These are phyloP conservation scores for Sebastolobus alascanus DNA, from an alignment of 2,797 vertebrate species.

Conservation along the genomic window DNA sequence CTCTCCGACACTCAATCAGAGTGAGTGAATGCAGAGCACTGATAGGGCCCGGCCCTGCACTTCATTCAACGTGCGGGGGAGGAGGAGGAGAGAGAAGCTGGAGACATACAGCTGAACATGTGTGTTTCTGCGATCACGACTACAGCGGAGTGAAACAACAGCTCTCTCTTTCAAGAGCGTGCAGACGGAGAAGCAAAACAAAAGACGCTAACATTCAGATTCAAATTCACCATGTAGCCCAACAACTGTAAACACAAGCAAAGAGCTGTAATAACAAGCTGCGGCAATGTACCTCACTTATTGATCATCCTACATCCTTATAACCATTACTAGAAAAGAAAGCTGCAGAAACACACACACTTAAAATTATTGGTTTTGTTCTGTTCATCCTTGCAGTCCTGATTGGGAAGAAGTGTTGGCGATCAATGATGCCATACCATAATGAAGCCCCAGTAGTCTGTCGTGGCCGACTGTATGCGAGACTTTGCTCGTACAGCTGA, in stretches of 20 bases:
- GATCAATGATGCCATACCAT: conserved; percentile 57
- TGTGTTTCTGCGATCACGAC: conserved; percentile 60
- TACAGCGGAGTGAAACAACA: conserved; percentile 24
- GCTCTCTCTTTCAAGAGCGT: background rate
- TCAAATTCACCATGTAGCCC: background rate
- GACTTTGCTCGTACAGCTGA: conserved; percentile 41
- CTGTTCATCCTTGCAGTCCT: conserved; percentile 17
- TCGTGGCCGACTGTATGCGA: conserved; percentile 2
- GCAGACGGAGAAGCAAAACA: background rate
- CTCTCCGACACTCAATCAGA: conserved; percentile 59
- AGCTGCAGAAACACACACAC: conserved; percentile 13
- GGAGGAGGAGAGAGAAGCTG: conserved; percentile 52
- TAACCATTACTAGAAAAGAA: conserved; percentile 18
- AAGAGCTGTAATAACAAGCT: conserved; percentile 3
- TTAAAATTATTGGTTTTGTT: conserved; percentile 55
- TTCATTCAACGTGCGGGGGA: conserved; percentile 61
- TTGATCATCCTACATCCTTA: conserved; percentile 4
- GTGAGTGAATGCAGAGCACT: conserved; percentile 57
- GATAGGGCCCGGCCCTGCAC: conserved; percentile 51
- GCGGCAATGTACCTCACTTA: background rate
- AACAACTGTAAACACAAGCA: background rate
- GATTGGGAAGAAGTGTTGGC: conserved; percentile 23
- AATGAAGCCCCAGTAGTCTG: conserved; percentile 67
- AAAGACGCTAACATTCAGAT: conserved; percentile 12
- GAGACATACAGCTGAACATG: conserved; percentile 39